Evolutionary conservation across 2,113 vertebrate species (phyloP).

Genomic region (Rhinolophus sinicus): DNA sequence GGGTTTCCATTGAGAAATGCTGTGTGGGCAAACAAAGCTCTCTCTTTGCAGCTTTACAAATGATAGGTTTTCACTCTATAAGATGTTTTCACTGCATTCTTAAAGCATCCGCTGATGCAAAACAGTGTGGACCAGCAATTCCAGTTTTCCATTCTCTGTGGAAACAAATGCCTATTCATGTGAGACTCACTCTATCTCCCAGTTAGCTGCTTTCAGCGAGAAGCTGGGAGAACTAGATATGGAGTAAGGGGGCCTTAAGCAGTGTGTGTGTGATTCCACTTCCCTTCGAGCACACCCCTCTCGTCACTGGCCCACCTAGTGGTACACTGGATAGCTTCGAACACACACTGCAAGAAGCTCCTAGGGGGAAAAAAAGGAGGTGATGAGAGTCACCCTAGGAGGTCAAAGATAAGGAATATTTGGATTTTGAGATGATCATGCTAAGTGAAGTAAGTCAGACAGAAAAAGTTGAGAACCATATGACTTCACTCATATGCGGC

Average conservation of each 20-base stretch:
- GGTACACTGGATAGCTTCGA: background rate
- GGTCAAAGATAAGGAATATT: constrained; percentile 31
- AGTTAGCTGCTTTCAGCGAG: constrained; percentile 35
- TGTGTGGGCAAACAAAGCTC: constrained; percentile 79
- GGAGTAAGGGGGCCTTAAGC: background rate
- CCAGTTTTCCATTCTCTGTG: constrained; percentile 50
- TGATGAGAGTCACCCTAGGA: background rate
- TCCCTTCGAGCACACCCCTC: background rate
- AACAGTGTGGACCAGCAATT: constrained; percentile 61
- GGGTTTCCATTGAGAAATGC: constrained; percentile 72
- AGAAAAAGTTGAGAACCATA: no score
- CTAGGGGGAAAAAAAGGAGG: background rate
- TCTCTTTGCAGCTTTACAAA: constrained; percentile 77
- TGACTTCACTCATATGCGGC: no score
- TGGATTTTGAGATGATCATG: background rate
- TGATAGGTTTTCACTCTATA: constrained; percentile 78
- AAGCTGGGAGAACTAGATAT: background rate
- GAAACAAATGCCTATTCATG: constrained; percentile 76
- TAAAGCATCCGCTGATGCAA: constrained; percentile 77
- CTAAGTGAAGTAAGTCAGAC: no score
- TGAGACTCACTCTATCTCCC: constrained; percentile 2
- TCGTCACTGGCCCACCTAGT: background rate
- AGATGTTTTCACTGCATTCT: constrained; percentile 72
- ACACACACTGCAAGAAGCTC: background rate
- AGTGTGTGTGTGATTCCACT: background rate